Evolutionary conservation across 2,888 invertebrate genomes (phyloP), one percentile per base, ranked within the genome.

Genomic region (Heteromyza rotundicornis): DNA sequence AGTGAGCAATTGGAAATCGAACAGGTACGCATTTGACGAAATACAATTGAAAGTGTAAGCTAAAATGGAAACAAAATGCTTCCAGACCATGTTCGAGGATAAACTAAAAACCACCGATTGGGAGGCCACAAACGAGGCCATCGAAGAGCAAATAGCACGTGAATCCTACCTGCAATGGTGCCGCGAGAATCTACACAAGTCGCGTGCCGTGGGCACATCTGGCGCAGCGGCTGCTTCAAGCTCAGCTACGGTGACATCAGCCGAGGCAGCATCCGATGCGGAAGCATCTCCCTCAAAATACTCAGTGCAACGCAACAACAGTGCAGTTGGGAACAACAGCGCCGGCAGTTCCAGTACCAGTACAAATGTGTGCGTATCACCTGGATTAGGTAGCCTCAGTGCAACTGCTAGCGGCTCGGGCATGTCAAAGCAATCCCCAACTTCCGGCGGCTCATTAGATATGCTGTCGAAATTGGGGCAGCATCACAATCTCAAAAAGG

Each of bases 101-200:
- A 95, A 95, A 80, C 82, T 95, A 52, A 88, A 90, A 73, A 94
- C 94, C 64, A 94, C 94, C 5, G 95, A 95, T 82, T 94, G 93
- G 92, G 94, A 95, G 81, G 91, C 94, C 8, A 95, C 95, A 0
- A 93, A 93, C 78, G 93, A 94, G 80, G 92, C 92, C n/a, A 90
- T 95, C 60, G 92, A 93, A 76, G 92, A 94, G 78, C 93, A 94
- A 84, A 91, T 93, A 10, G 93, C 94, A 3, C 85, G 92, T 16
- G 93, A 94, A 82, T 92, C 92, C 44, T 94, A 93, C 82, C 86
- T 93, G 53, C 92, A 93, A 78, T 94, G 90, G 90, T 84, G 91
- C 53, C 85, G 87, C 63, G 89, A 89, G 59, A 89, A 87, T 75
- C 87, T 89, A 79, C 85, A 87, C 73, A 84, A 87, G 55, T 66